phyloP scores from a whole-genome alignment of 1,140 invertebrate species.

The Aphidius gifuensis region DNA sequence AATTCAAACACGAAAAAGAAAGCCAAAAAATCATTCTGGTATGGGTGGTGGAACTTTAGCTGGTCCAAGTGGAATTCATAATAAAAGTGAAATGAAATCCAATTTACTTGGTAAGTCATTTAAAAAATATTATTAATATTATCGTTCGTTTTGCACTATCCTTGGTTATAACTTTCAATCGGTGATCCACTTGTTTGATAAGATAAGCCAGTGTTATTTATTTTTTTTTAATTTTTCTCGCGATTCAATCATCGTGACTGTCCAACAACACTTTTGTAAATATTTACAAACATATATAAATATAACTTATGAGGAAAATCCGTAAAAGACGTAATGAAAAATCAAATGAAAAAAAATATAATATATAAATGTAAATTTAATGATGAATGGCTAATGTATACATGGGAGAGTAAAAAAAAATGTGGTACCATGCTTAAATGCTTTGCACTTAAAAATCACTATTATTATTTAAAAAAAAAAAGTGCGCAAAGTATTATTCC shows the following conservation, averaged over 20 bases:
- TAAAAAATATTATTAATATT: constrained; percentile 39
- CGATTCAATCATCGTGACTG: neutral
- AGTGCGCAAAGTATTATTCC: too few species aligned
- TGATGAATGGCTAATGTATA: too few species aligned
- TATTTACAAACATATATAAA: neutral
- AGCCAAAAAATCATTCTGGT: constrained; percentile 65
- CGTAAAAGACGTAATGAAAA: neutral
- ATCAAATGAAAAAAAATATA: too few species aligned
- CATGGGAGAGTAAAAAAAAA: too few species aligned
- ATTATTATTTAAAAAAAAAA: too few species aligned
- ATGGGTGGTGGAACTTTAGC: constrained; percentile 32
- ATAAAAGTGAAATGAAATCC: constrained; percentile 50
- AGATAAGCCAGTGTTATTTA: constrained; percentile 15
- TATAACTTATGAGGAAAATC: too few species aligned
- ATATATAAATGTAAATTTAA: too few species aligned
- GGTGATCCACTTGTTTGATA: constrained; percentile 22
- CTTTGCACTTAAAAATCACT: too few species aligned
- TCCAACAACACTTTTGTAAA: constrained; percentile 2
- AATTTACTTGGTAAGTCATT: constrained; percentile 52
- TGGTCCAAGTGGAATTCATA: constrained; percentile 40
- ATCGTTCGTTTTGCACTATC: constrained; percentile 10
- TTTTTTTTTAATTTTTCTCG: constrained; percentile 2
- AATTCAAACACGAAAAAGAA: constrained; percentile 89
- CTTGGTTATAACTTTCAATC: neutral
- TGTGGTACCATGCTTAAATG: too few species aligned